These are phyloP conservation scores for Tetranychus urticae DNA, from an alignment of 1,140 invertebrate species.

Conservation along the genomic window DNA sequence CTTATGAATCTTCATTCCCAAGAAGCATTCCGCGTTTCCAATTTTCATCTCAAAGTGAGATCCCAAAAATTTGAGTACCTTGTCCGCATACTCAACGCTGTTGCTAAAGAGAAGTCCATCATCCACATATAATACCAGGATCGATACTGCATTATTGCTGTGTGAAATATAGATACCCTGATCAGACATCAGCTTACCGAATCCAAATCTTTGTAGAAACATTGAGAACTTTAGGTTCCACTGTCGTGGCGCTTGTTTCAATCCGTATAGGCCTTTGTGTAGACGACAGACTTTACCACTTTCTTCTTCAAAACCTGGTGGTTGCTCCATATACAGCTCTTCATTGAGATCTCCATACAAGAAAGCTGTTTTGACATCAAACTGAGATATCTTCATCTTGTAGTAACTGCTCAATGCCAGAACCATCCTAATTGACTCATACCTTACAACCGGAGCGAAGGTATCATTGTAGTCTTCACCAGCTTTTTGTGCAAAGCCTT, in stretches of 20 bases:
- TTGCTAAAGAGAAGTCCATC: slow-evolving; percentile 8
- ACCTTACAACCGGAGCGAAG: slow-evolving; percentile 3
- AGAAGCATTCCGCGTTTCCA: slow-evolving; percentile 2
- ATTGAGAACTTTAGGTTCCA: slow-evolving; percentile 18
- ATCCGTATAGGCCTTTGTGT: slow-evolving; percentile 21
- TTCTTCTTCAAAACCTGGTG: background rate
- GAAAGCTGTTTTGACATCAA: slow-evolving; percentile 8
- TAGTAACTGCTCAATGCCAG: background rate
- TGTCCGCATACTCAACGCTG: background rate
- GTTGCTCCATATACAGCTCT: slow-evolving; percentile 12
- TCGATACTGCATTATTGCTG: background rate
- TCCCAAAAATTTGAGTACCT: slow-evolving; percentile 1
- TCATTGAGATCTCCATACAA: slow-evolving; percentile 2
- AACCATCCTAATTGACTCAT: background rate
- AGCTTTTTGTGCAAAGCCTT: background rate
- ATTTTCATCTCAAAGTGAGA: background rate
- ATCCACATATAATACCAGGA: slow-evolving; percentile 13
- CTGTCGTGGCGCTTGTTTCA: slow-evolving; percentile 21
- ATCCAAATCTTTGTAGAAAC: slow-evolving; percentile 1
- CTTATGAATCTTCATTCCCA: slow-evolving; percentile 13
- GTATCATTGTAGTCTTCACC: slow-evolving; percentile 4
- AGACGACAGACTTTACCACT: slow-evolving; percentile 10
- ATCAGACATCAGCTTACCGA: slow-evolving; percentile 3
- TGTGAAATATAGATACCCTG: slow-evolving; percentile 2
- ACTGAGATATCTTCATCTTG: background rate